Evolutionary conservation across 2,888 invertebrate genomes (phyloP), one percentile per base, ranked within the genome.

Genomic region (Chironomus tentans): DNA sequence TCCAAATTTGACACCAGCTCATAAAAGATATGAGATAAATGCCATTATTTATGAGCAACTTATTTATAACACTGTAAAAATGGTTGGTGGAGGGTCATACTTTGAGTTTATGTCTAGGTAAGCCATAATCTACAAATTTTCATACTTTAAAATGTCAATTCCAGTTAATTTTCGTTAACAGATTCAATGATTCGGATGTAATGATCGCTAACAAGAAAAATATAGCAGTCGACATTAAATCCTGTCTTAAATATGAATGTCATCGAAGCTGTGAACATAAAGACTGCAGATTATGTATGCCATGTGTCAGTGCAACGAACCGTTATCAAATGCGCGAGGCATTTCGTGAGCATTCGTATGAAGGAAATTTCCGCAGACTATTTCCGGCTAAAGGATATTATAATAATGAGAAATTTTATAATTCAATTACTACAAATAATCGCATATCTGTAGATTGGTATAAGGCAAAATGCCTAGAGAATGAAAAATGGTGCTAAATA

Each of bases 1-100:
- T 13, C 97, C 96, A 0, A 97, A 97, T 85, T 85, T 97, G 77
- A 93, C 93, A 4, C 93, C 95, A 0, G 90, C 90, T 0, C 94
- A 95, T 83, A 21, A 70, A 18, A 21, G 1, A 4, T 96, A 90
- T 82, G 88, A 90, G 6, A 91, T 89, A 0, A 97, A 96, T 83
- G 87, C 87, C 79, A 83, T 92, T 38, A 83, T 97, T 2, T 96
- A 96, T 80, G 94, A 95, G 80, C 94, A 95, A 85, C 92, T 95
- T 0, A 18, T 56, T 2, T 56, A 56, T 7, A 56, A 56, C 18
- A 18, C 15, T 4, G 56, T 56, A 4, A 18, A 56, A 2, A 56
- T 56, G 56, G 18, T 56, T 18, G 70, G 46, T n/a, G 46, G 70
- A 12, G 46, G 15, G 22, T 18, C 18, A 18, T 18, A 56, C n/a